Conservation (phyloP, 2,113 vertebrate species). For the Empidonax alnorum region DNA sequence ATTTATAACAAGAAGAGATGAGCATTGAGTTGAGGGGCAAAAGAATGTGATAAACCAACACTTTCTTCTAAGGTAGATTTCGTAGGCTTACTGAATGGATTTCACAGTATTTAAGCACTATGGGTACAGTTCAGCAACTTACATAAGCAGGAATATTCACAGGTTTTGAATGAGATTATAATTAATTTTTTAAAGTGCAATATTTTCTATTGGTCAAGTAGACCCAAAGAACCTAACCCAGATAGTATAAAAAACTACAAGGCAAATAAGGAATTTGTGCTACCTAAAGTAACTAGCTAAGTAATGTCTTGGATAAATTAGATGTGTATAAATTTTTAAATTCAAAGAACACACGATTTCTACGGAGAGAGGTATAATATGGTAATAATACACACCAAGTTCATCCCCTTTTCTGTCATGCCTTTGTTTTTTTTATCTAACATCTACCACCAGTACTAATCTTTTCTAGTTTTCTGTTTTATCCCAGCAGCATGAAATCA, state of each 20-base stretch:
- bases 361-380: background rate
- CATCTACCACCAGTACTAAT: background rate
- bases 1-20: background rate
- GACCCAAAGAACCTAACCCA: background rate
- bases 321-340: background rate
- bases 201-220: background rate
- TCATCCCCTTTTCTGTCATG: background rate
- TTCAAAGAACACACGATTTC: background rate
- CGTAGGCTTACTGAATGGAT: background rate
- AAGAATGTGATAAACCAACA: background rate
- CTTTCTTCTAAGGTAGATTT: background rate
- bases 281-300: background rate
- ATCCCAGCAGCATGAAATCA: background rate
- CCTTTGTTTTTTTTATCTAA: background rate
- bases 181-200: background rate
- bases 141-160: background rate
- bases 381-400: background rate
- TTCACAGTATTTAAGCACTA: background rate
- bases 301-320: background rate
- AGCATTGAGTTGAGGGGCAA: background rate
- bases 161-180: background rate
- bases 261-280: background rate
- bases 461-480: background rate
- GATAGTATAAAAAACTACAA: fast-evolving
- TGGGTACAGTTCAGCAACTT: background rate